Conservation (phyloP, 1,140 invertebrate genomes). For the Carposina sasakii region DNA sequence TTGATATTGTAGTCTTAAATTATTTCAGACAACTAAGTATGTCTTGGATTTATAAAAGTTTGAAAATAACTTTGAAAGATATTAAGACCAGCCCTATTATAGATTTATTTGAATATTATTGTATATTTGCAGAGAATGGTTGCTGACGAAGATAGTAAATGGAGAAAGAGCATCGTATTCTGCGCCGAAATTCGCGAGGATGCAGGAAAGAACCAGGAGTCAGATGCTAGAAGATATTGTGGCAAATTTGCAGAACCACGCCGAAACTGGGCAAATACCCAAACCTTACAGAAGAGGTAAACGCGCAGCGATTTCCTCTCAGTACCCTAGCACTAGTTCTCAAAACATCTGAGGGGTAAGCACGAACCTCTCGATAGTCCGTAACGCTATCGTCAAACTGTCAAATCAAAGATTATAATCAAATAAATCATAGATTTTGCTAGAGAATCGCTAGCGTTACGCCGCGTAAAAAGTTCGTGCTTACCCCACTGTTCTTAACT, state of each 20-base stretch:
- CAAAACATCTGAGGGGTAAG: too few relatives aligned
- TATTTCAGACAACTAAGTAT: too few relatives aligned
- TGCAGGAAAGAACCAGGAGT: slow-evolving; percentile 92
- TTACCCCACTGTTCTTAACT: too few relatives aligned
- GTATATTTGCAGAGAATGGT: slow-evolving; percentile 89
- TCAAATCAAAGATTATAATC: too few relatives aligned
- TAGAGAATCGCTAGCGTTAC: too few relatives aligned
- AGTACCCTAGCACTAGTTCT: too few relatives aligned
- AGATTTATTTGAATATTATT: neutral
- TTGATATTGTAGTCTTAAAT: too few relatives aligned
- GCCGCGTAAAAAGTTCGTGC: too few relatives aligned
- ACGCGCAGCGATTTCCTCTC: neutral
- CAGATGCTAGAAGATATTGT: slow-evolving; percentile 97
- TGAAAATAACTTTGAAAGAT: neutral
- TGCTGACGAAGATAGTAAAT: slow-evolving; percentile 97
- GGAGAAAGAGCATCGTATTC: slow-evolving; percentile 97
- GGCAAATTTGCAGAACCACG: slow-evolving; percentile 93
- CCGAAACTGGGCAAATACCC: slow-evolving; percentile 95
- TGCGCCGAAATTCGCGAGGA: slow-evolving; percentile 95
- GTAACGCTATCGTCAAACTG: too few relatives aligned
- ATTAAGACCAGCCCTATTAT: neutral
- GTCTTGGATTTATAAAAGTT: too few relatives aligned
- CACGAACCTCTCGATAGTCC: too few relatives aligned
- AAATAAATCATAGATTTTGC: too few relatives aligned
- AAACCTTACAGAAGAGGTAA: slow-evolving; percentile 91